These are phyloP conservation scores for Nibea albiflora DNA, from an alignment of 2,113 vertebrate genomes.

Conservation along the genomic window DNA sequence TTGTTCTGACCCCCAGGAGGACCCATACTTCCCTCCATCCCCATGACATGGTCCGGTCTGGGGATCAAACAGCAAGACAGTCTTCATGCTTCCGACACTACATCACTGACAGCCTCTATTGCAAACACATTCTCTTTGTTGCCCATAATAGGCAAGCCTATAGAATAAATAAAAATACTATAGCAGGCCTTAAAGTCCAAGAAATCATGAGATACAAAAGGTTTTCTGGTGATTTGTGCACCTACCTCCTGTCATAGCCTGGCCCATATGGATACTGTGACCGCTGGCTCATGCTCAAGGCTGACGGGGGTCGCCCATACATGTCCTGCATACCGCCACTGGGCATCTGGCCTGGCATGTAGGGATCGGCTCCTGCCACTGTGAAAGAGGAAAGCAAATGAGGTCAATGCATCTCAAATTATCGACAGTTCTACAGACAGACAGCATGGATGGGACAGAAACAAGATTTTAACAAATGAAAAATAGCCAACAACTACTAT, in stretches of 20 bases:
- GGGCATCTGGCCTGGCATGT: constrained; percentile 93
- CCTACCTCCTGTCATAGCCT: constrained; percentile 94
- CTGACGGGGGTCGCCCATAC: constrained; percentile 90
- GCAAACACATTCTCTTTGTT: background rate
- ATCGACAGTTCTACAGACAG: background rate
- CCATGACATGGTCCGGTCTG: constrained; percentile 87
- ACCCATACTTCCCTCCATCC: constrained; percentile 84
- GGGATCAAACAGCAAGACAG: constrained; percentile 43
- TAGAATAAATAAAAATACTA: background rate
- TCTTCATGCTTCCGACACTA: constrained; percentile 1
- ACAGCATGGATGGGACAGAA: background rate
- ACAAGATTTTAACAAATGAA: background rate
- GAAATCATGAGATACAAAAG: background rate
- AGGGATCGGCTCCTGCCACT: constrained; percentile 95
- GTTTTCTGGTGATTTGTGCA: background rate
- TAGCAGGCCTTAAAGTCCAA: background rate
- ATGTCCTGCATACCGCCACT: constrained; percentile 93
- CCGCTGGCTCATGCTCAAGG: constrained; percentile 91
- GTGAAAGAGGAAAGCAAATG: constrained; percentile 39
- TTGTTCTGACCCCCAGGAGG: constrained; percentile 84
- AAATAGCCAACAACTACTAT: background rate
- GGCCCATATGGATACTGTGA: constrained; percentile 93
- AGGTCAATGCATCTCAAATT: background rate
- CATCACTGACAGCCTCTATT: background rate
- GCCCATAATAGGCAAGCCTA: background rate